Percentiles rank a stretch among this genome's conserved stretches.
These are phyloP conservation scores for Volucella zonaria DNA, from an alignment of 2,888 invertebrate species.

Conservation along the genomic window DNA sequence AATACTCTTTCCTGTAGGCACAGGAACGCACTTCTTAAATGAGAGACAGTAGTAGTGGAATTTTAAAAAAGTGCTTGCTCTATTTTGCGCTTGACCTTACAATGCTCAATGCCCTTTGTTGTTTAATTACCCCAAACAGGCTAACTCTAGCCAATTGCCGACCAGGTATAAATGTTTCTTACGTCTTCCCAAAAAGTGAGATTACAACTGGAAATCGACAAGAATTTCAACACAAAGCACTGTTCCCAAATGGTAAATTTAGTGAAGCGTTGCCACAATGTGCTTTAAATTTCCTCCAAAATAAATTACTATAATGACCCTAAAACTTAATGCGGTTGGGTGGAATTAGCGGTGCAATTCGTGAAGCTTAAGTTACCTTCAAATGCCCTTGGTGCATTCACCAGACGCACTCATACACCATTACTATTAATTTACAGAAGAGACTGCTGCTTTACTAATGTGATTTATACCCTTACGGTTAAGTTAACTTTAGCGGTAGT, in stretches of 20 bases:
- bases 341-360: constrained; percentile 53
- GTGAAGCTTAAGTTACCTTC: constrained; percentile 40
- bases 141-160: too few species aligned
- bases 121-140: too few species aligned
- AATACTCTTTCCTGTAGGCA: too few species aligned
- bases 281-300: constrained; percentile 42
- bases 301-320: constrained; percentile 46
- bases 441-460: constrained; percentile 49
- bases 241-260: constrained; percentile 36
- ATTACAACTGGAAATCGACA: constrained; percentile 21
- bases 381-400: constrained; percentile 51
- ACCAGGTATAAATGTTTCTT: neutral
- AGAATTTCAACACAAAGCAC: constrained; percentile 30
- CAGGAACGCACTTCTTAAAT: too few species aligned
- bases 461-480: constrained; percentile 54
- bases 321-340: constrained; percentile 44
- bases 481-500: too few species aligned
- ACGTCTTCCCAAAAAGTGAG: neutral
- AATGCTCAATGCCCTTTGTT: too few species aligned
- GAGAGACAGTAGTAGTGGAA: too few species aligned
- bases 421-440: constrained; percentile 67
- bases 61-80: too few species aligned
- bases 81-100: too few species aligned
- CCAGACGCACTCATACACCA: constrained; percentile 28
- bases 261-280: constrained; percentile 52